Conservation (phyloP, 2,113 vertebrate species). For the Acrocephalus arundinaceus region DNA sequence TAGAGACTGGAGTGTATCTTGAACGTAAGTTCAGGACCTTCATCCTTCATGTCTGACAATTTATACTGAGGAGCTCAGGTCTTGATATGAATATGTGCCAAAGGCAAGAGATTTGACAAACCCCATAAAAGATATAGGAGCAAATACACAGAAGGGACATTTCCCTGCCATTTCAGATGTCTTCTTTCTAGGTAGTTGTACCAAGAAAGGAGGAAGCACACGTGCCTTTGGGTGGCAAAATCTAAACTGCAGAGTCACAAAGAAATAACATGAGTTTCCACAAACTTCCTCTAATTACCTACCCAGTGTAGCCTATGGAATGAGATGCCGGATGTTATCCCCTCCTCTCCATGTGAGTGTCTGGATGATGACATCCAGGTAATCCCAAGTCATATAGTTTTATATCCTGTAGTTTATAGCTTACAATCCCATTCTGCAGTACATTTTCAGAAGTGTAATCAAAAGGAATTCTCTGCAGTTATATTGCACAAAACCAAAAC, state of each 20-base stretch:
- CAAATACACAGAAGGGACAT: neutral
- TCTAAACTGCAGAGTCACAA: neutral
- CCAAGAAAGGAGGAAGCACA: neutral
- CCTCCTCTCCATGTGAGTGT: accelerated
- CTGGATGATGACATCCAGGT: neutral
- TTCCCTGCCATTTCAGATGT: neutral
- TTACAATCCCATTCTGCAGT: neutral
- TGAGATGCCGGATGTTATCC: neutral
- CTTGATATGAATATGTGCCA: neutral
- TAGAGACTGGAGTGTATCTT: neutral
- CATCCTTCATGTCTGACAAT: neutral
- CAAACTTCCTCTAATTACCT: neutral
- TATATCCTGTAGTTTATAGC: neutral
- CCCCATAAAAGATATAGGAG: neutral
- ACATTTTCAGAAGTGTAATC: neutral
- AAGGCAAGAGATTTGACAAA: neutral
- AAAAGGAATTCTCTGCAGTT: neutral
- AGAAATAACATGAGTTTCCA: neutral
- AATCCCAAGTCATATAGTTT: neutral
- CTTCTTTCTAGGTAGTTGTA: neutral
- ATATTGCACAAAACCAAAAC: neutral
- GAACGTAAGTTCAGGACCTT: neutral
- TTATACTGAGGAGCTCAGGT: neutral
- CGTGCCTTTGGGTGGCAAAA: neutral
- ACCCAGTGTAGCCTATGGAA: neutral